Base-by-base conservation (phyloP, 2,888 invertebrate genomes). In the Apamea sordens region DNA sequence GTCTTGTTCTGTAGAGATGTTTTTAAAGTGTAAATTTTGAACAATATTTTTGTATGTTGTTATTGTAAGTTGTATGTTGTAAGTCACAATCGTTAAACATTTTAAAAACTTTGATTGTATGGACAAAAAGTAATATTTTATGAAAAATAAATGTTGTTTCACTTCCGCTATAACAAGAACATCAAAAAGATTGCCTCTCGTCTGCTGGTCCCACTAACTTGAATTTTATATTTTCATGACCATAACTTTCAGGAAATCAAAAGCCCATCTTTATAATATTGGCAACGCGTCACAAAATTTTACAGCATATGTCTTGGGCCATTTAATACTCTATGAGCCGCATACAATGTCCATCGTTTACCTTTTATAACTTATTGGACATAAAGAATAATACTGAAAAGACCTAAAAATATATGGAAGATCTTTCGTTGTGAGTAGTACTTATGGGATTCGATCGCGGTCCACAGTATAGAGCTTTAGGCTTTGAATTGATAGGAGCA, bases 281-380 rank as follows among this genome's bases (percentile, higher is more conserved):
- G 88, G 86, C 53, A 75, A 70, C 86, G 86, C 80, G 41, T 86
- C 88, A 86, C 80, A 83, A 86, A 86, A 72, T 77, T 86, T 86
- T 28, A 88, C 72, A 77, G 53, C 77, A 73, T 78, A 76, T 80
- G 70, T 83, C 75, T 69, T 77, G 74, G 73, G 8, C 63, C 85
- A 80, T 85, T 80, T 70, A 80, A 67, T 87, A 74, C 76, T 81
- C 74, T 41, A 86, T 86, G 86, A 76, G 76, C 69, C 77, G 83
- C n/a, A 69, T 70, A 88, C 71, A 76, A 86, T 76, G 86, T 68
- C 80, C 86, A 86, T 83, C 77, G 71, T 78, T 72, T 80, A 64
- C 85, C 63, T 88, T 88, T 85, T 85, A 85, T 84, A 76, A 78
- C 50, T 74, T 80, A 86, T 80, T 83, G 53, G 32, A 76, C 64